A percentile compares a stretch with the other conserved stretches of the same genome.
Conservation (phyloP, 2,888 invertebrate species). For the Cataglyphis livida region DNA sequence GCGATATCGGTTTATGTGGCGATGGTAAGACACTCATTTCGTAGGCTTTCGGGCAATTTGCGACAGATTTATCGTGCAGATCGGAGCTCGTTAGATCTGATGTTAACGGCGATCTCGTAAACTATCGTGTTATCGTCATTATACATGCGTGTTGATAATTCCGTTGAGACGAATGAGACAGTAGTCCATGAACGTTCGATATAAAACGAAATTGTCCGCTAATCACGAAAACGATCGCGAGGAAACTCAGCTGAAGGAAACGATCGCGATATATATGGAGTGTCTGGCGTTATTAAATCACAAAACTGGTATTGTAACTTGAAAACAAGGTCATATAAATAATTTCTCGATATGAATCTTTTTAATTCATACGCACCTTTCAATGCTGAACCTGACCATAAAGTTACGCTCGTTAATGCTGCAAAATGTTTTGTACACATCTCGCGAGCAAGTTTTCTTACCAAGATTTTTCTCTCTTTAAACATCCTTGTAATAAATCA, state of each 20-base stretch:
- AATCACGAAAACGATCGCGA: neutral
- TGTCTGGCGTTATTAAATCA: neutral
- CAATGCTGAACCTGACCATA: neutral
- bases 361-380: neutral
- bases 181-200: neutral
- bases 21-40: conserved; percentile 24
- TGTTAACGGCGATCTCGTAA: conserved; percentile 43
- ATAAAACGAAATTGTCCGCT: neutral
- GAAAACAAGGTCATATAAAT: neutral
- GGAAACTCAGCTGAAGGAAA: neutral
- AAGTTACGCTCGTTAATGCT: neutral
- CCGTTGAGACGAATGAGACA: conserved; percentile 25
- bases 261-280: neutral
- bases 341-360: neutral
- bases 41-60: conserved; percentile 38
- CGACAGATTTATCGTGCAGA: conserved; percentile 17
- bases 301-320: conserved; percentile 3
- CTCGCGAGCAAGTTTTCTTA: neutral
- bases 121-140: conserved; percentile 39
- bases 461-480: neutral
- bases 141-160: conserved; percentile 5
- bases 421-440: neutral
- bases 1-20: conserved; percentile 20
- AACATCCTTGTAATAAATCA: neutral
- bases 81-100: conserved; percentile 35